Percentiles rank a stretch among this genome's conserved stretches.
These are phyloP conservation scores for Cromileptes altivelis DNA, from an alignment of 2,113 vertebrate species.

Conservation along the genomic window DNA sequence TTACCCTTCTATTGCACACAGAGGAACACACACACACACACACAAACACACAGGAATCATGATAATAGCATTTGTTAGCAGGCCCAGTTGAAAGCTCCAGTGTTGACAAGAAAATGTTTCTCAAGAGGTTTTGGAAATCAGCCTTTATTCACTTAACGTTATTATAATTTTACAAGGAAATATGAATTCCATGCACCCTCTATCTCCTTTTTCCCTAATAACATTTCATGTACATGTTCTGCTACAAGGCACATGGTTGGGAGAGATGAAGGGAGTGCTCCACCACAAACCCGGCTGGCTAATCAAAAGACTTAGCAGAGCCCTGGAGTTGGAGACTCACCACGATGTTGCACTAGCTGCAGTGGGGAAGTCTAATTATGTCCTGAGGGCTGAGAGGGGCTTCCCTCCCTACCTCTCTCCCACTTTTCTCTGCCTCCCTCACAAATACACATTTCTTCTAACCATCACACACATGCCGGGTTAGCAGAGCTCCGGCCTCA, in stretches of 20 bases:
- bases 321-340: constrained; percentile 48
- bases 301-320: constrained; percentile 72
- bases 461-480: constrained; percentile 5
- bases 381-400: constrained; percentile 53
- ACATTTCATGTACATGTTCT: constrained; percentile 50
- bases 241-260: constrained; percentile 4
- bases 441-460: constrained; percentile 31
- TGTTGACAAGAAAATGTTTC: constrained; percentile 56
- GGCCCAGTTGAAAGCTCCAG: constrained; percentile 5
- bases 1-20: constrained; percentile 33
- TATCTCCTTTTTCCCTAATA: constrained; percentile 30
- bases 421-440: not conserved
- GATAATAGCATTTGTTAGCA: constrained; percentile 55
- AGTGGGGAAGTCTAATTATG: constrained; percentile 60
- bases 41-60: constrained; percentile 29
- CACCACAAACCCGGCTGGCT: constrained; percentile 43
- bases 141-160: constrained; percentile 41
- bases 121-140: constrained; percentile 21
- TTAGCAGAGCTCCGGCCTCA: constrained; percentile 5
- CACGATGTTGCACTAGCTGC: constrained; percentile 38
- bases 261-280: constrained; percentile 40
- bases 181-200: constrained; percentile 2
- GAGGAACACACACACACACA: constrained; percentile 6
- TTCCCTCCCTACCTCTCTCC: constrained; percentile 33
- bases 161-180: constrained; percentile 28